A percentile compares a stretch with the other conserved stretches of the same genome.
phyloP scores from a whole-genome alignment of 2,888 invertebrate species.

The Tetanocera ferruginea region DNA sequence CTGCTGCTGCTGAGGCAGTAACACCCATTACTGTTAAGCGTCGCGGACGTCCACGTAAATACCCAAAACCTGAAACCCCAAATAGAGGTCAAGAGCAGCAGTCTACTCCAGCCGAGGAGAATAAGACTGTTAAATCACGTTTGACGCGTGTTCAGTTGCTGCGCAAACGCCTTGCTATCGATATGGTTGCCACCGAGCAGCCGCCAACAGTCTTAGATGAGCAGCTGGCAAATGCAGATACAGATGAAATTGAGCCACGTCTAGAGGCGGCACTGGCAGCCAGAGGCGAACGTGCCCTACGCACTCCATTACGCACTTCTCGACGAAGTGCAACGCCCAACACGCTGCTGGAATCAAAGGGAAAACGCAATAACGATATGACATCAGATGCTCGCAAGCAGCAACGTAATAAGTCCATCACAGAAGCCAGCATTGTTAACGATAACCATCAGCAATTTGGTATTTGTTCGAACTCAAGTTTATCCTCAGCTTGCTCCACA shows the following conservation, averaged over 20 bases:
- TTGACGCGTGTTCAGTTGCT: conserved; percentile 60
- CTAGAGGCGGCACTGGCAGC: conserved; percentile 37
- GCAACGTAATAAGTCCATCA: conserved; percentile 30
- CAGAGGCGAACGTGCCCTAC: conserved; percentile 53
- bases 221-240: background rate
- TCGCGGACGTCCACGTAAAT: conserved; percentile 72
- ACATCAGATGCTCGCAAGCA: conserved; percentile 40
- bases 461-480: conserved; percentile 49
- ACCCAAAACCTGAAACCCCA: conserved; percentile 43
- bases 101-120: conserved; percentile 18
- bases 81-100: background rate
- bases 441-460: conserved; percentile 42
- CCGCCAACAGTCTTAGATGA: conserved; percentile 44
- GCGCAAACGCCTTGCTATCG: conserved; percentile 65
- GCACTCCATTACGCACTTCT: conserved; percentile 59
- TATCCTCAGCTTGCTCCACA: conserved; percentile 48
- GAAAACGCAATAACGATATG: conserved; percentile 4
- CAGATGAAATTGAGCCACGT: background rate
- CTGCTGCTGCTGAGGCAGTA: background rate
- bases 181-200: conserved; percentile 62
- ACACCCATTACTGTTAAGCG: conserved; percentile 48
- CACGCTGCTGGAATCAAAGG: conserved; percentile 32
- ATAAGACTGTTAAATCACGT: conserved; percentile 56
- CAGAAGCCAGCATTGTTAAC: background rate
- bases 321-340: conserved; percentile 59